These are phyloP conservation scores for Ia io DNA, from an alignment of 2,113 vertebrate species.

Conservation along the genomic window DNA sequence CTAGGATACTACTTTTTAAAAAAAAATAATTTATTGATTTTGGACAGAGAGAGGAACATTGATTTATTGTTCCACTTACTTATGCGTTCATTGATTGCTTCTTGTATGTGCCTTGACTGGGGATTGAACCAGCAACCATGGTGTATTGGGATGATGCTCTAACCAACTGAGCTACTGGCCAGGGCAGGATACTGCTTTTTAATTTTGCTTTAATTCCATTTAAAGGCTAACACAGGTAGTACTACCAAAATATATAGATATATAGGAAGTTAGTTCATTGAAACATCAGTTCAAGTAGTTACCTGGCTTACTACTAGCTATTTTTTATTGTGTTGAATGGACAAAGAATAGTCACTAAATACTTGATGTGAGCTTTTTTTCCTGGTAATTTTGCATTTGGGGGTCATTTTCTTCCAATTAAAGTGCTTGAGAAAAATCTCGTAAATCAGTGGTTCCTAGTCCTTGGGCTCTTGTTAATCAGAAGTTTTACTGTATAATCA, in stretches of 20 bases:
- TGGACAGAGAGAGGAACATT: background rate
- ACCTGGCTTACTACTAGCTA: background rate
- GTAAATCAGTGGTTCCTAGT: constrained; percentile 30
- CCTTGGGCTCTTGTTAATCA: constrained; percentile 28
- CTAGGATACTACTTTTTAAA: background rate
- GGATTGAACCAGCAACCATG: background rate
- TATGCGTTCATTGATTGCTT: background rate
- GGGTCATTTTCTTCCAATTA: constrained; percentile 49
- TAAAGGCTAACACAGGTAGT: background rate
- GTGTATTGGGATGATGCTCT: background rate
- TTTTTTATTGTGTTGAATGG: constrained; percentile 27
- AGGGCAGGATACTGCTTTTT: background rate
- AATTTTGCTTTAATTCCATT: background rate
- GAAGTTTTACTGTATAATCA: constrained; percentile 53
- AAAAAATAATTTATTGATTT: background rate
- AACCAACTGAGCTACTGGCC: background rate
- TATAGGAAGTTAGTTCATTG: background rate
- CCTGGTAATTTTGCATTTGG: constrained; percentile 45
- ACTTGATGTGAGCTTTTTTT: constrained; percentile 36
- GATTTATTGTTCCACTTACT: background rate
- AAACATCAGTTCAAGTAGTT: background rate
- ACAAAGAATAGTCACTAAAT: constrained; percentile 54
- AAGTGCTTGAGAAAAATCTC: constrained; percentile 24
- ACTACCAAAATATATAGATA: background rate
- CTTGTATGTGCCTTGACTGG: background rate